Conservation (phyloP, 2,797 vertebrate genomes). For the Lepilemur ruficaudatus region DNA sequence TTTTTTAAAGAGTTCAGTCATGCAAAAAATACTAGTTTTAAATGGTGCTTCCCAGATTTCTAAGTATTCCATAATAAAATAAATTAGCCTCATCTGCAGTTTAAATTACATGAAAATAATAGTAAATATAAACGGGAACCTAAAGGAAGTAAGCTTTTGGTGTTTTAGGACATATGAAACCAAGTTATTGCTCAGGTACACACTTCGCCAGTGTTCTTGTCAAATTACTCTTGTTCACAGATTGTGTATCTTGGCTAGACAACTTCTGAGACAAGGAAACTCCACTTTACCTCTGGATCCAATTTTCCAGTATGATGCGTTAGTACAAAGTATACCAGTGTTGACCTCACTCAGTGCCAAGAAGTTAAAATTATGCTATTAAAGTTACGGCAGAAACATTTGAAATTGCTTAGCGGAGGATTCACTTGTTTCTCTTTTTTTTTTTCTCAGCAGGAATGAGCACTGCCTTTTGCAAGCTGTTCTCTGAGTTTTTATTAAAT, state of each 20-base stretch:
- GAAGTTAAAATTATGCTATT: conserved; percentile 60
- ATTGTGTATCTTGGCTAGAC: conserved; percentile 63
- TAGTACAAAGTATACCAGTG: conserved; percentile 53
- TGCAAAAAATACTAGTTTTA: neutral
- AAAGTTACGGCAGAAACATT: conserved; percentile 49
- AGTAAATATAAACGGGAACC: neutral
- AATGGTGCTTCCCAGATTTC: neutral
- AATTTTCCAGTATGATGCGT: conserved; percentile 57
- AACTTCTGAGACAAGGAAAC: conserved; percentile 64
- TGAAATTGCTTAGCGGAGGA: conserved; percentile 52
- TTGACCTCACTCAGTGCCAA: conserved; percentile 47
- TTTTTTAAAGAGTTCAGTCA: neutral
- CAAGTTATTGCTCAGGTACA: neutral
- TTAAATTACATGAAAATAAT: neutral
- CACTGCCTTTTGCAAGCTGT: conserved; percentile 14
- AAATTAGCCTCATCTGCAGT: neutral
- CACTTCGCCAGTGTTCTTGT: neutral
- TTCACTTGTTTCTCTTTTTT: neutral
- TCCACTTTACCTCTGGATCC: conserved; percentile 52
- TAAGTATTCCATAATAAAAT: neutral
- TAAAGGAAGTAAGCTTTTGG: neutral
- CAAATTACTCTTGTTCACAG: neutral
- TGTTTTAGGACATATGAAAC: neutral
- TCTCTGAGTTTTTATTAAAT: conserved; percentile 51
- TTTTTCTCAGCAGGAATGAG: neutral